Conservation (phyloP, 2,113 vertebrate species). For the Phalacrocorax carbo region DNA sequence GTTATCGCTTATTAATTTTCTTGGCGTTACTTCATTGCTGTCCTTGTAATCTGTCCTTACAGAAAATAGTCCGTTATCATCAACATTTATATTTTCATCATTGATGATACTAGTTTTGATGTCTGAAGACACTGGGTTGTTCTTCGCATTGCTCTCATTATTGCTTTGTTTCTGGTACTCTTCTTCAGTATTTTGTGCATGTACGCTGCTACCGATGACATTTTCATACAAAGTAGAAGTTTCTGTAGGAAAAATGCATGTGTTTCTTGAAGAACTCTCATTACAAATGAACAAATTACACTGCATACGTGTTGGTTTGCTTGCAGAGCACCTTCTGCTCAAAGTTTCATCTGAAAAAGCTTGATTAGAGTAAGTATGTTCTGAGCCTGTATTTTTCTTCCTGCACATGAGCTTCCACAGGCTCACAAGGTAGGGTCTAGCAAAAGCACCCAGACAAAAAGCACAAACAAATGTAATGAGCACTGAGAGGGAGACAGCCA, state of each 20-base stretch:
- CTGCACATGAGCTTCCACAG: slow-evolving; percentile 66
- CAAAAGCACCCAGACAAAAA: slow-evolving; percentile 84
- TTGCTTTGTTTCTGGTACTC: background rate
- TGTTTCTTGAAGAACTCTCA: background rate
- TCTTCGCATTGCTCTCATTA: no score
- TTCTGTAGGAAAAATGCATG: background rate
- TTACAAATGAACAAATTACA: background rate
- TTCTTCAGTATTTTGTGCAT: background rate
- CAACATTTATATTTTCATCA: background rate
- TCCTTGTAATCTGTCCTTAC: background rate
- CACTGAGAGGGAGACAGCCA: slow-evolving; percentile 85
- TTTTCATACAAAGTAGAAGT: background rate
- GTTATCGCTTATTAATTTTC: background rate
- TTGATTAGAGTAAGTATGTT: slow-evolving; percentile 72
- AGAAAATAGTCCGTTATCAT: background rate
- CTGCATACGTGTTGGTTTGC: background rate
- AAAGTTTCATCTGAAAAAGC: slow-evolving; percentile 66
- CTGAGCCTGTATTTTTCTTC: slow-evolving; percentile 10
- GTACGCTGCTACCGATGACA: background rate
- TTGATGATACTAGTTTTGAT: background rate
- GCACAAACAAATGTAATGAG: slow-evolving; percentile 84
- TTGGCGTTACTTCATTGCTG: background rate
- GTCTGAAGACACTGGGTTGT: background rate
- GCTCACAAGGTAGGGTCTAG: slow-evolving; percentile 79
- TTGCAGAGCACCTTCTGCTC: background rate